phyloP scores from a whole-genome alignment of 2,888 invertebrate genomes.

The Augochlorella aurata region DNA sequence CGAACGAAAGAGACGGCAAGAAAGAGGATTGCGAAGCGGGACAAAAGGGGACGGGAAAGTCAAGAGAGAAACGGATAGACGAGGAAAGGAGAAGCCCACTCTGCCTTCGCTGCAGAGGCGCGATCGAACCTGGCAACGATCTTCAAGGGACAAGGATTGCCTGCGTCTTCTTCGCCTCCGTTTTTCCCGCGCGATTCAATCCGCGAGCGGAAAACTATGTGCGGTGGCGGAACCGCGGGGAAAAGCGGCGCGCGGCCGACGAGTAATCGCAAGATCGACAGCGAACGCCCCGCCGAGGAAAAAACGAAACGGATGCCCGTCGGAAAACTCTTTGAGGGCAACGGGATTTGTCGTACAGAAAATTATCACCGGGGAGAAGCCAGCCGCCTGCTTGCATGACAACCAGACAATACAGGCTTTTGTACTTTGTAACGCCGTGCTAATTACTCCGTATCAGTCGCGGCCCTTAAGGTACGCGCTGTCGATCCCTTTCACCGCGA shows the following conservation, averaged over 20 bases:
- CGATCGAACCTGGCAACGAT: neutral
- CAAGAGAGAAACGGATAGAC: slow-evolving; percentile 55
- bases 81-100: slow-evolving; percentile 28
- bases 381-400: slow-evolving; percentile 30
- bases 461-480: slow-evolving; percentile 52
- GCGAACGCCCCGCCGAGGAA: neutral
- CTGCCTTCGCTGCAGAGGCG: slow-evolving; percentile 39
- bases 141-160: neutral
- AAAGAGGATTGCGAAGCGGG: slow-evolving; percentile 6
- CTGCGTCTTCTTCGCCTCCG: neutral
- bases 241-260: neutral
- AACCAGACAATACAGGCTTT: slow-evolving; percentile 63
- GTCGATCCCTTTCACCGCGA: slow-evolving; percentile 56
- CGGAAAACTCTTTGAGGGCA: slow-evolving; percentile 58
- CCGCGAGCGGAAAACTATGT: neutral
- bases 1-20: slow-evolving; percentile 33
- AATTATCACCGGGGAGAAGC: slow-evolving; percentile 51
- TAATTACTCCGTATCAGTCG: slow-evolving; percentile 72
- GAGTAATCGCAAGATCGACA: slow-evolving; percentile 19
- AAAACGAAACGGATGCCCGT: neutral
- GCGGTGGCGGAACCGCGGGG: neutral
- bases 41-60: slow-evolving; percentile 2
- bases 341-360: slow-evolving; percentile 69
- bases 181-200: neutral
- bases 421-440: slow-evolving; percentile 72